Evolutionary conservation across 2,888 invertebrate genomes (phyloP).

Genomic region (Lithophane ornitopus): DNA sequence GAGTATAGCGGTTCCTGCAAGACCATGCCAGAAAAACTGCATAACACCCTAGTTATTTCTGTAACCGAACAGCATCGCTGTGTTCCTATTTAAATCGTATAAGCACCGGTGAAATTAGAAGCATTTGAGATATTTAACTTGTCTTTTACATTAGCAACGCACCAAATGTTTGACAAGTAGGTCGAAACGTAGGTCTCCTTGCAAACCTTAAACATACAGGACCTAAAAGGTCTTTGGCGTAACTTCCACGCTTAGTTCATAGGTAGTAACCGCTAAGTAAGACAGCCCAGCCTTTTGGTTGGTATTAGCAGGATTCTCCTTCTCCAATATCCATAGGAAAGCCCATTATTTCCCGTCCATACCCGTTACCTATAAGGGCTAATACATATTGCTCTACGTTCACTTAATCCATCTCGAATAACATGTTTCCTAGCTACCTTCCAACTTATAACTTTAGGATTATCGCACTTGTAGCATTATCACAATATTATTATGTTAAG

Average conservation of each 20-base stretch:
- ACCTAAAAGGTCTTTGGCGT: neutral
- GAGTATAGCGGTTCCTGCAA: neutral
- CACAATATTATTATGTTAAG: constrained; percentile 50
- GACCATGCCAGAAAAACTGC: neutral
- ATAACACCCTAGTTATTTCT: neutral
- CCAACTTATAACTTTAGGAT: constrained; percentile 23
- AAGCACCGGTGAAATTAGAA: neutral
- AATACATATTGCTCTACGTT: neutral
- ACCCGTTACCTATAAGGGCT: neutral
- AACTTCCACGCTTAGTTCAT: neutral
- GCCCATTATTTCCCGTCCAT: neutral
- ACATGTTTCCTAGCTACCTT: constrained; percentile 2
- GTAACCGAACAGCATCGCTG: neutral
- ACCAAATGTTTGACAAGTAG: neutral
- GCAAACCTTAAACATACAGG: neutral
- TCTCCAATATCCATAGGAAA: neutral
- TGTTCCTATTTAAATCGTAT: neutral
- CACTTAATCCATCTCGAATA: constrained; percentile 13
- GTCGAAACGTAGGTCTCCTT: neutral
- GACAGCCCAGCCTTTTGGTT: neutral
- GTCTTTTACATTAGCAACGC: neutral
- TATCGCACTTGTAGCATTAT: constrained; percentile 12
- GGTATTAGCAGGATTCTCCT: neutral
- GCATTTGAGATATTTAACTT: neutral
- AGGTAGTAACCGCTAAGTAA: neutral